phyloP scores from a whole-genome alignment of 2,888 invertebrate genomes.

The Microctonus hyperodae region DNA sequence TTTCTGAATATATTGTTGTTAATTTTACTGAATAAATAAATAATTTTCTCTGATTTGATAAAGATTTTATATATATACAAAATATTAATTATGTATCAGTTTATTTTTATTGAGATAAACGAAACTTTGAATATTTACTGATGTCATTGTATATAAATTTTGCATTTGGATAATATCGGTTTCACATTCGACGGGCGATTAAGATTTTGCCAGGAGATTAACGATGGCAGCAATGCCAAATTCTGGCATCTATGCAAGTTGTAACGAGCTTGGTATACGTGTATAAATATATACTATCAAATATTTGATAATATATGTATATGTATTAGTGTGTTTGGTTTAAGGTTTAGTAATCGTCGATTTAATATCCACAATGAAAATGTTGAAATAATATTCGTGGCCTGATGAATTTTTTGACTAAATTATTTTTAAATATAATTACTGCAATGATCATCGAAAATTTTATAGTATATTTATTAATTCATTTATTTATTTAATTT shows the following conservation, averaged over 20 bases:
- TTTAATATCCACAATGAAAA: not conserved
- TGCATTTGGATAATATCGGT: slow-evolving; percentile 56
- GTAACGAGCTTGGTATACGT: not conserved
- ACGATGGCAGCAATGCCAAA: slow-evolving; percentile 40
- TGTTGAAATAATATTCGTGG: no score
- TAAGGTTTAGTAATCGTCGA: not conserved
- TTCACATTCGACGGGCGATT: slow-evolving; percentile 55
- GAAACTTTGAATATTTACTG: slow-evolving; percentile 38
- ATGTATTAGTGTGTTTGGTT: not conserved
- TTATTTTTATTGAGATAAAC: not conserved
- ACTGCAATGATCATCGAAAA: no score
- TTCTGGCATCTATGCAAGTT: slow-evolving; percentile 33
- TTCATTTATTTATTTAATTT: no score
- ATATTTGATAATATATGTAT: no score
- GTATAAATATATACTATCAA: no score
- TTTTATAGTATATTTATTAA: no score
- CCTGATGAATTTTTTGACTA: no score
- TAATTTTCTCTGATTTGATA: no score
- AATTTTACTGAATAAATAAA: no score
- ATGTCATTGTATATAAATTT: not conserved
- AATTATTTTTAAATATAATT: no score
- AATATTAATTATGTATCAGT: not conserved
- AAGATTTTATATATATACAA: no score
- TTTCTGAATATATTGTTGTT: no score
- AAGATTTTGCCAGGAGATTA: slow-evolving; percentile 55